These are phyloP conservation scores for Adoxophyes honmai DNA, from an alignment of 1,140 invertebrate species.

Conservation along the genomic window DNA sequence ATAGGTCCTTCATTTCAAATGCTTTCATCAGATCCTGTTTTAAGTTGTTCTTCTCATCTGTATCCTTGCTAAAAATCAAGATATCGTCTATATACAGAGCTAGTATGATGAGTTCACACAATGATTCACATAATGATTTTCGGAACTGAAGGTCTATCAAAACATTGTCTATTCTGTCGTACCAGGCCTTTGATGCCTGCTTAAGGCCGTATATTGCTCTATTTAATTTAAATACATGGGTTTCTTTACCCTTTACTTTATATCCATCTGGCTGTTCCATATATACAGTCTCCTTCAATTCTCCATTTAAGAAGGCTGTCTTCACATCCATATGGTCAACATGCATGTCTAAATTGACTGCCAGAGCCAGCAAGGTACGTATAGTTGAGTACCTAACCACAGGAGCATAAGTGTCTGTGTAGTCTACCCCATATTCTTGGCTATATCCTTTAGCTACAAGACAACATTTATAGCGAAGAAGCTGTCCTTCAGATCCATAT, in stretches of 20 bases:
- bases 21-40: too few species aligned
- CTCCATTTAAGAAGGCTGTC: constrained; percentile 59
- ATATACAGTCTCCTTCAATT: constrained; percentile 12
- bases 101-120: too few species aligned
- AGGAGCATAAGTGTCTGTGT: constrained; percentile 52
- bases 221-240: constrained; percentile 18
- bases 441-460: constrained; percentile 53
- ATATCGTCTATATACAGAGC: too few species aligned
- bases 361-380: constrained; percentile 32
- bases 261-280: constrained; percentile 15
- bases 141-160: too few species aligned
- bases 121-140: background rate
- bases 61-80: too few species aligned
- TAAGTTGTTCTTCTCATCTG: too few species aligned
- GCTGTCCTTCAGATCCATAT: constrained; percentile 17
- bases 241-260: constrained; percentile 20
- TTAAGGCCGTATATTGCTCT: constrained; percentile 16
- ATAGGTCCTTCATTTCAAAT: too few species aligned
- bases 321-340: constrained; percentile 53
- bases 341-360: constrained; percentile 34
- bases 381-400: constrained; percentile 40
- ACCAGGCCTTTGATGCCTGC: constrained; percentile 10
- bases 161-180: background rate
- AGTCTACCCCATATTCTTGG: constrained; percentile 49
- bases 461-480: constrained; percentile 51